Conservation (phyloP, 2,888 invertebrate genomes). For the Patella ulyssiponensis region DNA sequence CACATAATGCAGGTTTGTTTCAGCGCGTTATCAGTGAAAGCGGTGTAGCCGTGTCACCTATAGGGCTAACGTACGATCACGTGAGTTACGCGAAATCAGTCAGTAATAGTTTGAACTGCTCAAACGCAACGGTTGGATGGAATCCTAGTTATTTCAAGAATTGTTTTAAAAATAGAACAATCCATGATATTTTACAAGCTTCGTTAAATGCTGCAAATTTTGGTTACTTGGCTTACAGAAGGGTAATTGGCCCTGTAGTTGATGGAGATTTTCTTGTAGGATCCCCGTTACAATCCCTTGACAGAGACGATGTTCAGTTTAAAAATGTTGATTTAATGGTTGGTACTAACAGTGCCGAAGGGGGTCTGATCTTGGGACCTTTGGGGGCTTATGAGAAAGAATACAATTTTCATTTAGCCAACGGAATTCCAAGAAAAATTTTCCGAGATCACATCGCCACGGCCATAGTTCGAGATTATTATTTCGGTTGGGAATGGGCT, state of each 20-base stretch:
- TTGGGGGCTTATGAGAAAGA: slow-evolving; percentile 20
- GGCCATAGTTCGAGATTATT: slow-evolving; percentile 29
- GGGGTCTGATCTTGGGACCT: slow-evolving; percentile 24
- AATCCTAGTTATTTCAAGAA: slow-evolving; percentile 21
- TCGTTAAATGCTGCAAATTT: slow-evolving; percentile 13
- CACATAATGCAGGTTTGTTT: slow-evolving; percentile 45
- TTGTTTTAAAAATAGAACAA: slow-evolving; percentile 29
- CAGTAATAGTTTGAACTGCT: slow-evolving; percentile 26
- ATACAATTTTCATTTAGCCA: slow-evolving; percentile 18
- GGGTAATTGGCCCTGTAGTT: slow-evolving; percentile 28
- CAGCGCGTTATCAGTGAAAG: slow-evolving; percentile 52
- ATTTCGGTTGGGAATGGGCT: slow-evolving; percentile 7
- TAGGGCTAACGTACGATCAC: slow-evolving; percentile 28
- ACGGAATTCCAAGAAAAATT: slow-evolving; percentile 27
- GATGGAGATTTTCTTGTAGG: slow-evolving; percentile 30
- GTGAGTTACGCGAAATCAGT: slow-evolving; percentile 22
- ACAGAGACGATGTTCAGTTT: slow-evolving; percentile 23
- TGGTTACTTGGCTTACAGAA: slow-evolving; percentile 11
- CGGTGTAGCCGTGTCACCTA: slow-evolving; percentile 41
- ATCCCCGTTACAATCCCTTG: slow-evolving; percentile 14
- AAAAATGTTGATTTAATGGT: slow-evolving; percentile 31
- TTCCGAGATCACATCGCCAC: slow-evolving; percentile 28
- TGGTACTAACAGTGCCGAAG: slow-evolving; percentile 29
- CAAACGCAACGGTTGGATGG: slow-evolving; percentile 10
- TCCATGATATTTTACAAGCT: slow-evolving; percentile 21